Base-by-base conservation (phyloP, 37 sponge, comb jelly and placozoan species). In the Eunapius fragilis region DNA sequence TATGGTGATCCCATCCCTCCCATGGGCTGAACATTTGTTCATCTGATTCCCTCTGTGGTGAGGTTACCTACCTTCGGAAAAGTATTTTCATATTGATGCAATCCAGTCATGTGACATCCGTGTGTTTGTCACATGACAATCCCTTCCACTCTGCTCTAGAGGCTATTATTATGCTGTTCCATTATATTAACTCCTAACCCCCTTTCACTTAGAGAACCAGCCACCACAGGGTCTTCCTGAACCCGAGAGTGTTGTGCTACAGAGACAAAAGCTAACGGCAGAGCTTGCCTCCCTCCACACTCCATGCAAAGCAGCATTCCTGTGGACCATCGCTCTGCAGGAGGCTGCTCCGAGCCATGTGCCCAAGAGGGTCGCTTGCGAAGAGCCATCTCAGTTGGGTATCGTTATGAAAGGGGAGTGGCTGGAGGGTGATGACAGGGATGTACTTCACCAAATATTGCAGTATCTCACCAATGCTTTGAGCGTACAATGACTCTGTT, bases 361-460 rank as follows among this genome's bases (percentile, higher is more conserved):
- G 45, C 24, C 33, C 68, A 48, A 38, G 78, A 76, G 26, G 37
- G 12, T 0, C 6, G 33, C 41, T 47, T n/a, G 27, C 2, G 34
- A 31, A 13, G 71, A 78, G 31, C 3, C 58, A 37, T 22, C 30
- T 34, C 17, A 0, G 12, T n/a, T 72, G 12, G 23, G 17, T 7
- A 27, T 2, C 9, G 25, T 75, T 24, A 27, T n/a, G 76, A 80
- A 13, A 38, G 68, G 9, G 76, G 83, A 88, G 75, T 88, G 75
- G 82, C 37, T 90, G 0, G 10, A 38, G n/a, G 91, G 94, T 2
- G 80, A 84, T 34, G 38, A 75, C 25, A 84, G 37, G 72, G 91
- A 94, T n/a, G 4, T 27, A 13, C 33, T 94, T 23, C 89, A 94
- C 33, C 94, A 90, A 41, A 88, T 94, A 13, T 24, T 85, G 27